These are phyloP conservation scores for Ammospiza nelsoni DNA, from an alignment of 2,113 vertebrate genomes.

Conservation along the genomic window DNA sequence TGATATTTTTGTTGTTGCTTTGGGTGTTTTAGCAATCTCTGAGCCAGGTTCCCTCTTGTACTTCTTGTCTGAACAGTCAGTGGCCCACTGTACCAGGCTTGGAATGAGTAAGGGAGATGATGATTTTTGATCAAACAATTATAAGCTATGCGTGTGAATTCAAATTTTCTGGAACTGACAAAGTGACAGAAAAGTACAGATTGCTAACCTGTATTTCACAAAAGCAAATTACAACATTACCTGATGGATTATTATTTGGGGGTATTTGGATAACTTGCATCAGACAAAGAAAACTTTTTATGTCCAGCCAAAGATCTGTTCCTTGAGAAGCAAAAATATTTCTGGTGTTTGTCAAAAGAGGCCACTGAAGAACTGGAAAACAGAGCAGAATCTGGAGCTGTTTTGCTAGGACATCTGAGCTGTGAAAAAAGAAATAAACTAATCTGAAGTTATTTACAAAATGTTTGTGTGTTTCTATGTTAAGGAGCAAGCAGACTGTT, in stretches of 20 bases:
- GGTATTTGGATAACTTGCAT: background rate
- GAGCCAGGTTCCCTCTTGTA: background rate
- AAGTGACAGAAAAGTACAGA: background rate
- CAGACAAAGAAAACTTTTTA: background rate
- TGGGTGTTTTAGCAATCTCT: background rate
- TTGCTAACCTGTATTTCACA: background rate
- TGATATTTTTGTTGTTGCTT: background rate
- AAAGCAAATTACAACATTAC: background rate
- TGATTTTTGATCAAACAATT: background rate
- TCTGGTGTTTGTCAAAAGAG: background rate
- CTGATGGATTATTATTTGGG: background rate
- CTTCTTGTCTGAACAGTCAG: background rate
- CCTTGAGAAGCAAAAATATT: background rate
- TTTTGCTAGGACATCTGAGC: background rate
- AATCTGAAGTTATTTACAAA: background rate
- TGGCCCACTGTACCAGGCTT: background rate
- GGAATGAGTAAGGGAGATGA: accelerated
- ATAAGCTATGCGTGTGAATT: accelerated
- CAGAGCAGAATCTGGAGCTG: background rate
- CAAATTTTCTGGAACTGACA: background rate
- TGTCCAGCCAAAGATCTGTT: background rate
- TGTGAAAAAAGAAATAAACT: background rate
- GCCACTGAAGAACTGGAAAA: background rate
- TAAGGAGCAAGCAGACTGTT: accelerated
- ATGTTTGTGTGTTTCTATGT: background rate